Conservation (phyloP, 1,140 invertebrate species). For the Pectinophora gossypiella region DNA sequence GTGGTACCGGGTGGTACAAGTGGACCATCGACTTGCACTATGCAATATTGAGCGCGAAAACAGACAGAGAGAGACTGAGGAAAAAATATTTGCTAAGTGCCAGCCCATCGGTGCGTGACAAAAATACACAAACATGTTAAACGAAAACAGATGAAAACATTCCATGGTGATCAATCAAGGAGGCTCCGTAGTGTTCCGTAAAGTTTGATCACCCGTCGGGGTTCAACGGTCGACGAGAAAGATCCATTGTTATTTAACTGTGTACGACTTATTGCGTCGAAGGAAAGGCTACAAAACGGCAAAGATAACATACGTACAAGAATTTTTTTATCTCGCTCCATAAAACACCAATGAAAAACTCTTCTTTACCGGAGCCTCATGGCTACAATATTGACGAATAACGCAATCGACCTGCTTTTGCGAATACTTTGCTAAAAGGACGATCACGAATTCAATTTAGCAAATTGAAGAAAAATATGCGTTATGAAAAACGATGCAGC, state of each 20-base stretch:
- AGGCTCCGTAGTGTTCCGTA: constrained; percentile 4
- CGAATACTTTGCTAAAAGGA: background rate
- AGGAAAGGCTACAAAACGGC: background rate
- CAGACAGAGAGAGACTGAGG: constrained; percentile 35
- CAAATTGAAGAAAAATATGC: no score
- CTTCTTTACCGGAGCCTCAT: no score
- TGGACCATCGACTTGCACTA: background rate
- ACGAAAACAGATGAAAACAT: constrained; percentile 9
- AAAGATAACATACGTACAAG: no score
- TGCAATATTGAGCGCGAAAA: constrained; percentile 7
- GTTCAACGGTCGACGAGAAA: constrained; percentile 17
- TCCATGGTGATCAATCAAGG: constrained; percentile 15
- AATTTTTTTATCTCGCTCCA: no score
- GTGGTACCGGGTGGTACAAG: background rate
- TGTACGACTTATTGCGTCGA: background rate
- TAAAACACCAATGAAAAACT: no score
- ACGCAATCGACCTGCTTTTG: no score
- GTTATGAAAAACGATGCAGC: constrained; percentile 2
- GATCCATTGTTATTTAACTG: background rate
- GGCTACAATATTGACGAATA: no score
- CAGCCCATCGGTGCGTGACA: background rate
- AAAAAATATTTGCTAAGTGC: constrained; percentile 10
- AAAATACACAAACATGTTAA: constrained; percentile 8
- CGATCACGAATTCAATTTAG: no score
- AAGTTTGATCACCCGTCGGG: constrained; percentile 16